Percentiles rank a stretch among this genome's conserved stretches.
Evolutionary conservation across 2,113 vertebrate species (phyloP).

Genomic region (Indicator indicator): DNA sequence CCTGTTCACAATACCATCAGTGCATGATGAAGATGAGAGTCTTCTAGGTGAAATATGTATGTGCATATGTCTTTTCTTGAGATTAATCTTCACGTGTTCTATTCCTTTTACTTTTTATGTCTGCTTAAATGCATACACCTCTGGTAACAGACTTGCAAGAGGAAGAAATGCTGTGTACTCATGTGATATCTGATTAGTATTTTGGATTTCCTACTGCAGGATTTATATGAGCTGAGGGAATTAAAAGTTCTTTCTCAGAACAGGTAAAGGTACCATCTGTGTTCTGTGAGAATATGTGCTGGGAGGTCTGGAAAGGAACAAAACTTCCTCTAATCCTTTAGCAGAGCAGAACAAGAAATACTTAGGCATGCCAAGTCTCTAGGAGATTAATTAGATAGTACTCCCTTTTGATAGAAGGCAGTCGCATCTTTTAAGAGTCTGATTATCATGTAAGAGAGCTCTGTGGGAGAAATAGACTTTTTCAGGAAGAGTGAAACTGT

Average conservation of each 20-base stretch:
- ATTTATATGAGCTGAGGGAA: background rate
- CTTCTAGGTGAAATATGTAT: background rate
- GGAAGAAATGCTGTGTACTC: background rate
- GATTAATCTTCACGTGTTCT: background rate
- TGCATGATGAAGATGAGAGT: background rate
- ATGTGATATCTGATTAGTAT: background rate
- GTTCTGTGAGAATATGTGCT: background rate
- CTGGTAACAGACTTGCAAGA: background rate
- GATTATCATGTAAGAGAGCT: background rate
- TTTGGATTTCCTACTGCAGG: background rate
- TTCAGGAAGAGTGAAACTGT: background rate
- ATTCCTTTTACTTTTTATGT: background rate
- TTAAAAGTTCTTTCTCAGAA: background rate
- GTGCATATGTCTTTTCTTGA: rapidly evolving
- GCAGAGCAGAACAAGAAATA: background rate
- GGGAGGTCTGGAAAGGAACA: constrained; percentile 3
- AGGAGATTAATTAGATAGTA: background rate
- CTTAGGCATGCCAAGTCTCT: background rate
- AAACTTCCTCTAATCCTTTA: background rate
- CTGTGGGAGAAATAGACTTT: background rate
- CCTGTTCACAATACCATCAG: background rate
- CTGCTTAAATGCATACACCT: background rate
- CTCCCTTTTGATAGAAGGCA: background rate
- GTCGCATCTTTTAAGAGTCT: background rate
- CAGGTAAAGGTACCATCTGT: background rate